Evolutionary conservation across 2,888 invertebrate genomes (phyloP).

Genomic region (Neoaliturus tenellus): DNA sequence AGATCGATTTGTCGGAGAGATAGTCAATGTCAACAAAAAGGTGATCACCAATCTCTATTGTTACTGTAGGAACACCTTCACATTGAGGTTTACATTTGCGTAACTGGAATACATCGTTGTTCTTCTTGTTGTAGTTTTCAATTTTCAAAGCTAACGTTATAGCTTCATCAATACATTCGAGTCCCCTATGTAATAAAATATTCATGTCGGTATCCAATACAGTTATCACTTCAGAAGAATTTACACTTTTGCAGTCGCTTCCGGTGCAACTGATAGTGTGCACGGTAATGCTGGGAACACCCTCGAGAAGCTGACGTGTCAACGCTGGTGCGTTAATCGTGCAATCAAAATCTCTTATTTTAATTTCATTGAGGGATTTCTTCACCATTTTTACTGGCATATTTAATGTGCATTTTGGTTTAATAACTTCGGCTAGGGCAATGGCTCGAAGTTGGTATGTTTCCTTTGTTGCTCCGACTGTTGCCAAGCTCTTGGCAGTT

Average conservation of each 20-base stretch:
- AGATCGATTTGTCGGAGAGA: neutral
- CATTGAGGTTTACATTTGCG: neutral
- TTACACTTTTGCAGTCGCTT: neutral
- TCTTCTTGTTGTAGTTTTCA: neutral
- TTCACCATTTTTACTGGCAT: neutral
- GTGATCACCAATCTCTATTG: neutral
- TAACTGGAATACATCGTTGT: neutral
- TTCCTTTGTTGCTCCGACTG: neutral
- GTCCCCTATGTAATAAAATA: neutral
- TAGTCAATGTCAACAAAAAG: neutral
- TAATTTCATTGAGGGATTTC: neutral
- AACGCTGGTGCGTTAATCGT: neutral
- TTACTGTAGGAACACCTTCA: neutral
- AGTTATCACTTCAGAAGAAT: neutral
- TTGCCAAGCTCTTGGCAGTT: neutral
- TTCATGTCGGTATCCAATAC: neutral
- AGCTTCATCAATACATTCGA: neutral
- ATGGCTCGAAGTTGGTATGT: neutral
- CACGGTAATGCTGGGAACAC: neutral
- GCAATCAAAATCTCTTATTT: neutral
- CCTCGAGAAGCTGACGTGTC: neutral
- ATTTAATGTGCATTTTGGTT: neutral
- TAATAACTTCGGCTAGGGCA: neutral
- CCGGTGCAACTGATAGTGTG: neutral
- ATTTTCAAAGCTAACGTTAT: neutral